Percentiles rank a stretch among this genome's conserved stretches.
Conservation (phyloP, 2,113 vertebrate genomes). For the Neodon shergylaensis region DNA sequence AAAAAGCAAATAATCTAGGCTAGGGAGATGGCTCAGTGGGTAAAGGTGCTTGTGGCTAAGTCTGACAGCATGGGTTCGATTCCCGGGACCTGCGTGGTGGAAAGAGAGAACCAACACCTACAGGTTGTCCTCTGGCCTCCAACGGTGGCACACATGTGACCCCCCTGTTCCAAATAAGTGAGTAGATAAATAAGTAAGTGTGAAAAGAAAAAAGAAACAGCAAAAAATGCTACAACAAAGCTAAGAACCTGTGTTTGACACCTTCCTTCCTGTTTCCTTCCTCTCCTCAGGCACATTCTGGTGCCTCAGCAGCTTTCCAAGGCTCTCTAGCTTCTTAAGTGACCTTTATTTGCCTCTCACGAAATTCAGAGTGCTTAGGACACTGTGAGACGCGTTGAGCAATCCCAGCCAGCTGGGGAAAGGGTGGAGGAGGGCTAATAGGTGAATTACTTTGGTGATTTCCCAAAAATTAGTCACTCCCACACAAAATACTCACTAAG, state of each 20-base stretch:
- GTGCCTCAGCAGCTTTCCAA: not conserved
- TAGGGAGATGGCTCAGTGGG: not conserved
- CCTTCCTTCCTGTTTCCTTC: not conserved
- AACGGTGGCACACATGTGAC: not conserved
- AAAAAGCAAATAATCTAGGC: not conserved
- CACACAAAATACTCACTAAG: slow-evolving; percentile 16
- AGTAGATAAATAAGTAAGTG: not conserved
- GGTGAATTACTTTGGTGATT: slow-evolving; percentile 25
- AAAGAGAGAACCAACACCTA: not conserved
- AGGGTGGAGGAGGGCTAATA: not conserved
- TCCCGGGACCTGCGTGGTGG: not conserved
- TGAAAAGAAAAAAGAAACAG: not conserved
- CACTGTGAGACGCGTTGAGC: not conserved
- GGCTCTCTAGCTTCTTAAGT: not conserved
- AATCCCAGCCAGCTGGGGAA: not conserved
- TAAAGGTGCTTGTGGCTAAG: not conserved
- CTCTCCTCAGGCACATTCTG: not conserved
- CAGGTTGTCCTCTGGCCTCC: not conserved
- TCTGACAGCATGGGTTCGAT: not conserved
- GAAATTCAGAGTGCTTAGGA: not conserved
- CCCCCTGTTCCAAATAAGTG: not conserved
- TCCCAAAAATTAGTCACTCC: slow-evolving; percentile 10
- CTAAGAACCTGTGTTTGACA: not conserved
- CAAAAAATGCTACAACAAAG: not conserved
- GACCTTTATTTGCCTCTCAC: slow-evolving; percentile 28